Percentiles rank a stretch among this genome's conserved stretches.
These are phyloP conservation scores for Macroramphosus scolopax DNA, from an alignment of 2,797 vertebrate genomes.

Conservation along the genomic window DNA sequence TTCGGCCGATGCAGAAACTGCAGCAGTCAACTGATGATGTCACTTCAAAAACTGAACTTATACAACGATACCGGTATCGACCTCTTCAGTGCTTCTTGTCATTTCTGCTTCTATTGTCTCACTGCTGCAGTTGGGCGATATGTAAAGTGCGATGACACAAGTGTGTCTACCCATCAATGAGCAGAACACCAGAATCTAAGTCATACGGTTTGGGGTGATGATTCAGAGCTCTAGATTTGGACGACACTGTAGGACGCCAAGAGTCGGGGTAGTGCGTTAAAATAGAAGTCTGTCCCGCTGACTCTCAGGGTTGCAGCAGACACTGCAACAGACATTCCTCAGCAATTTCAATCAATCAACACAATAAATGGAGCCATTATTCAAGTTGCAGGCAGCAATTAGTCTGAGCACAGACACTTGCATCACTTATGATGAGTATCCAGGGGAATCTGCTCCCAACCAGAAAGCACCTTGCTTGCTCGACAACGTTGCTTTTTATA, in stretches of 20 bases:
- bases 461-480: background rate
- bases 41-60: no score
- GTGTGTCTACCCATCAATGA: no score
- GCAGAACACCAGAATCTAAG: no score
- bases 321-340: slow-evolving; percentile 48
- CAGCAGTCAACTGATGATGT: no score
- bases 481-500: background rate
- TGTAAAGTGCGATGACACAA: no score
- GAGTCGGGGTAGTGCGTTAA: slow-evolving; percentile 16
- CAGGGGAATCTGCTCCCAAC: background rate
- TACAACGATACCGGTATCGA: no score
- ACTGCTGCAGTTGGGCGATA: no score
- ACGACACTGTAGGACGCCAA: slow-evolving; percentile 18
- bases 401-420: slow-evolving; percentile 2
- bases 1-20: no score
- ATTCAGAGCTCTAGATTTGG: slow-evolving; percentile 13
- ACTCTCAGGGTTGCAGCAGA: slow-evolving; percentile 31
- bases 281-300: slow-evolving; percentile 16
- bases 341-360: slow-evolving; percentile 31
- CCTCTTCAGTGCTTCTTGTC: no score
- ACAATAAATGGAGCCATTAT: slow-evolving; percentile 27
- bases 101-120: no score
- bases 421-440: slow-evolving; percentile 2
- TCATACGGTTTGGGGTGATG: background rate
- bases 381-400: background rate